Percentiles rank a stretch among this genome's conserved stretches.
Evolutionary conservation across 2,797 vertebrate genomes (phyloP).

Genomic region (Phoebastria nigripes): DNA sequence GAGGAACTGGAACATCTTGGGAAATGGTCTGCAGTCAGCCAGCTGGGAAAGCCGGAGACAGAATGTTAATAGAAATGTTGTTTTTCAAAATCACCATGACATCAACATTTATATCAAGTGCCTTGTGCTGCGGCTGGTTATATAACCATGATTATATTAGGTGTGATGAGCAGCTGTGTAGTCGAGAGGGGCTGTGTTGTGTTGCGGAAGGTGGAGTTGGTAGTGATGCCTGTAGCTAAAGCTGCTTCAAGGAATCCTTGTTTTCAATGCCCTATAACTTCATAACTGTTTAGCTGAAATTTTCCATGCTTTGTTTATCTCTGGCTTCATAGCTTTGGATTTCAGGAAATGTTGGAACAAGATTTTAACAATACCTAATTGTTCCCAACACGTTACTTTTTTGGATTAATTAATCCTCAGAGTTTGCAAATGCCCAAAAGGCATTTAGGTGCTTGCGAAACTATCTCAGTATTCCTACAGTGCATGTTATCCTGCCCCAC

Average conservation of each 20-base stretch:
- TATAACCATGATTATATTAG: slow-evolving; percentile 32
- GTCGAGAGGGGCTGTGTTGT: not conserved
- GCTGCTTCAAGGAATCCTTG: not conserved
- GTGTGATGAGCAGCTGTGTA: slow-evolving; percentile 36
- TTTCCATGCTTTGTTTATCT: not conserved
- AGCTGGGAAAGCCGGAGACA: slow-evolving; percentile 53
- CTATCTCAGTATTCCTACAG: not conserved
- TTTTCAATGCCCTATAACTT: not conserved
- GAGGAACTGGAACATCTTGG: slow-evolving; percentile 45
- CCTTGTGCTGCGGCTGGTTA: slow-evolving; percentile 19
- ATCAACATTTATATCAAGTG: slow-evolving; percentile 39
- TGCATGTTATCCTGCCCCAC: not conserved
- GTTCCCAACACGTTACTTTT: not conserved
- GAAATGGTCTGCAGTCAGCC: slow-evolving; percentile 37
- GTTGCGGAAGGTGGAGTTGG: not conserved
- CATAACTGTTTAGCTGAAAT: not conserved
- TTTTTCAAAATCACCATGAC: slow-evolving; percentile 52
- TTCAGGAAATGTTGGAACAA: not conserved
- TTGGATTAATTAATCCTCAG: not conserved
- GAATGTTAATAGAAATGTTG: slow-evolving; percentile 61
- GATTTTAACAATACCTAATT: not conserved
- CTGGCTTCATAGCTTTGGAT: not conserved
- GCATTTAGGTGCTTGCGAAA: not conserved
- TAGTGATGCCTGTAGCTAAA: not conserved
- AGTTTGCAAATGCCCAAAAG: not conserved